Percentiles rank a stretch among this genome's conserved stretches.
Conservation (phyloP, 1,140 invertebrate genomes). For the Papilio dardanus region DNA sequence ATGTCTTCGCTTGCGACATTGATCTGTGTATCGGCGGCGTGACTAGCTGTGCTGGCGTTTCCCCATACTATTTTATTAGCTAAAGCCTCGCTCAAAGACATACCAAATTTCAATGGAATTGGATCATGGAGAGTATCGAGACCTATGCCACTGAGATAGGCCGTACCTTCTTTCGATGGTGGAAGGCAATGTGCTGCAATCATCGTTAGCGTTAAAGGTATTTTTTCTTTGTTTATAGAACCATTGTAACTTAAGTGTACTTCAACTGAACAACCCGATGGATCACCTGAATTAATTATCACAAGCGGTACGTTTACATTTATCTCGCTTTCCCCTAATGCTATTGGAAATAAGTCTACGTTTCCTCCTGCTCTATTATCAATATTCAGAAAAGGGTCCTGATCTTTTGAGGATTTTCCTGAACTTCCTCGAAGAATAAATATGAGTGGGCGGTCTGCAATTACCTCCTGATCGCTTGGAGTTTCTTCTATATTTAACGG, state of each 20-base stretch:
- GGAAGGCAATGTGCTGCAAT: slow-evolving; percentile 71
- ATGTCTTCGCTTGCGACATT: slow-evolving; percentile 60
- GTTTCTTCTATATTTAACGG: slow-evolving; percentile 59
- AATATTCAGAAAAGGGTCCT: slow-evolving; percentile 62
- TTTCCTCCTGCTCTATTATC: slow-evolving; percentile 69
- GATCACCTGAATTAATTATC: slow-evolving; percentile 52
- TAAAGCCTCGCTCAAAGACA: slow-evolving; percentile 56
- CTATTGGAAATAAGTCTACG: slow-evolving; percentile 67
- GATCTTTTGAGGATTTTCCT: slow-evolving; percentile 61
- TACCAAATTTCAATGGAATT: slow-evolving; percentile 61
- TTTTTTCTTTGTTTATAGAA: slow-evolving; percentile 42
- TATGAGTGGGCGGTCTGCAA: slow-evolving; percentile 60
- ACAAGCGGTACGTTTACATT: slow-evolving; percentile 51
- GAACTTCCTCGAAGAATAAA: slow-evolving; percentile 57
- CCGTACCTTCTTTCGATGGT: slow-evolving; percentile 60
- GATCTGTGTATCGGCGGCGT: slow-evolving; percentile 55
- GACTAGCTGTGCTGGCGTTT: slow-evolving; percentile 55
- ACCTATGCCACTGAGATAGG: slow-evolving; percentile 60
- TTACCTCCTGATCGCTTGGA: slow-evolving; percentile 45
- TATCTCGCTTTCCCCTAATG: slow-evolving; percentile 65
- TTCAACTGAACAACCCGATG: slow-evolving; percentile 49
- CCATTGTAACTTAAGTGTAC: slow-evolving; percentile 47
- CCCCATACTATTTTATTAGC: slow-evolving; percentile 67
- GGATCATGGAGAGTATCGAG: slow-evolving; percentile 55
- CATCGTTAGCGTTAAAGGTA: slow-evolving; percentile 66